Percentiles rank a stretch among this genome's conserved stretches.
These are phyloP conservation scores for Dasypus novemcinctus DNA, from an alignment of 2,113 vertebrate genomes.

Conservation along the genomic window DNA sequence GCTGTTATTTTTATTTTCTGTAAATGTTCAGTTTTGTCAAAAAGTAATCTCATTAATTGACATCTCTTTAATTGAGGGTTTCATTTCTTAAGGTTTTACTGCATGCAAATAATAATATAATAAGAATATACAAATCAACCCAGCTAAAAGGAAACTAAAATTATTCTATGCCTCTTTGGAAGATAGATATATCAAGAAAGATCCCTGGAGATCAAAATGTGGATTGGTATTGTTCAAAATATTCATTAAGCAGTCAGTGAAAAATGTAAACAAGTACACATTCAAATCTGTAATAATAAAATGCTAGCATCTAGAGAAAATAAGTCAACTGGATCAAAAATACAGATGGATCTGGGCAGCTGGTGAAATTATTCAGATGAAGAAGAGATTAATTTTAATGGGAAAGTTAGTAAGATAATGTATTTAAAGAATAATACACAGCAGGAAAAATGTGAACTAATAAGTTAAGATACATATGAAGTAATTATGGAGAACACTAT, in stretches of 20 bases:
- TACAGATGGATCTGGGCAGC: constrained; percentile 56
- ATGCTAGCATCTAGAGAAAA: constrained; percentile 50
- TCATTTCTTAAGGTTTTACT: constrained; percentile 55
- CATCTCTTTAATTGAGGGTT: constrained; percentile 35
- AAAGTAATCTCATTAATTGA: constrained; percentile 29
- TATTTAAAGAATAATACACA: constrained; percentile 24
- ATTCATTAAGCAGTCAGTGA: constrained; percentile 59
- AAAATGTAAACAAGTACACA: constrained; percentile 48
- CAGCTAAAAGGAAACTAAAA: constrained; percentile 55
- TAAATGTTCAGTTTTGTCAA: neutral
- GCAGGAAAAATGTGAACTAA: constrained; percentile 33
- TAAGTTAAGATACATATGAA: constrained; percentile 46
- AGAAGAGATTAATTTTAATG: constrained; percentile 48
- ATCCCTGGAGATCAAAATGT: constrained; percentile 49
- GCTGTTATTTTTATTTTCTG: neutral
- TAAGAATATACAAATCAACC: constrained; percentile 63
- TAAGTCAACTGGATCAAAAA: constrained; percentile 70
- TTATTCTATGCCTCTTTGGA: constrained; percentile 66
- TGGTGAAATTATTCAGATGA: constrained; percentile 65
- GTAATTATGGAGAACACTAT: constrained; percentile 35
- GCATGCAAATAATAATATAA: constrained; percentile 42
- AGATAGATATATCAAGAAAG: constrained; percentile 15
- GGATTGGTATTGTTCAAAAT: constrained; percentile 51
- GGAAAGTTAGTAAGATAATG: constrained; percentile 35
- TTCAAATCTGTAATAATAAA: constrained; percentile 56